A percentile compares a stretch with the other conserved stretches of the same genome.
These are phyloP conservation scores for Balanococcus diminutus DNA, from an alignment of 2,888 invertebrate species.

Conservation along the genomic window DNA sequence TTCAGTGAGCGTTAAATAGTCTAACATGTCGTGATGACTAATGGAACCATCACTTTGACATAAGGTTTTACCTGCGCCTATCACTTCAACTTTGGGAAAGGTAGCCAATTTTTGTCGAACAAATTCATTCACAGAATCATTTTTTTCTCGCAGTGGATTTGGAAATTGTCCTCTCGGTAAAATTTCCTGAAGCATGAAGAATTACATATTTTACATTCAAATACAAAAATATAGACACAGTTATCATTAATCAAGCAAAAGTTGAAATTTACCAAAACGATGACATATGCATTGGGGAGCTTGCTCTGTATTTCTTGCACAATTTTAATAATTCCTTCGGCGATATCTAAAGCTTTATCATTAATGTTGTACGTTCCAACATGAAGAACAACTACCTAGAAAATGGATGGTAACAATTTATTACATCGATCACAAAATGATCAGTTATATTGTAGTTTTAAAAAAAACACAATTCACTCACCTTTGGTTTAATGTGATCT, in stretches of 20 bases:
- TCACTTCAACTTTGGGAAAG: constrained; percentile 71
- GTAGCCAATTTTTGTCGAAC: constrained; percentile 69
- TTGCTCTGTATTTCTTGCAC: constrained; percentile 75
- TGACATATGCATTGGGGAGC: constrained; percentile 79
- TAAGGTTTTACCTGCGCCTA: constrained; percentile 55
- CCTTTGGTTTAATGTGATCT: constrained; percentile 87
- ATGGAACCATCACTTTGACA: constrained; percentile 77
- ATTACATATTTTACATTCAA: background rate
- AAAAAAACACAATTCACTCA: constrained; percentile 61
- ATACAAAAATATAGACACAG: background rate
- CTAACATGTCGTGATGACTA: constrained; percentile 89
- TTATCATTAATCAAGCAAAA: too few relatives aligned
- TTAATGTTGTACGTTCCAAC: constrained; percentile 88
- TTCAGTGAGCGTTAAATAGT: constrained; percentile 86
- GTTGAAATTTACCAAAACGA: constrained; percentile 76
- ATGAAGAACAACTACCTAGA: constrained; percentile 81
- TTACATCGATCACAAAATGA: too few relatives aligned
- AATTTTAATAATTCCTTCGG: constrained; percentile 80
- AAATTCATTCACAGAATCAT: constrained; percentile 75
- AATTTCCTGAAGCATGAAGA: constrained; percentile 71
- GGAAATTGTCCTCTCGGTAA: constrained; percentile 86
- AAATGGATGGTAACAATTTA: constrained; percentile 58
- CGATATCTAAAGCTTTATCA: constrained; percentile 77
- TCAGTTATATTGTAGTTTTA: background rate
- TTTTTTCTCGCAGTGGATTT: constrained; percentile 79